Conservation (phyloP, 2,888 invertebrate genomes). For the Philereme vetulata region DNA sequence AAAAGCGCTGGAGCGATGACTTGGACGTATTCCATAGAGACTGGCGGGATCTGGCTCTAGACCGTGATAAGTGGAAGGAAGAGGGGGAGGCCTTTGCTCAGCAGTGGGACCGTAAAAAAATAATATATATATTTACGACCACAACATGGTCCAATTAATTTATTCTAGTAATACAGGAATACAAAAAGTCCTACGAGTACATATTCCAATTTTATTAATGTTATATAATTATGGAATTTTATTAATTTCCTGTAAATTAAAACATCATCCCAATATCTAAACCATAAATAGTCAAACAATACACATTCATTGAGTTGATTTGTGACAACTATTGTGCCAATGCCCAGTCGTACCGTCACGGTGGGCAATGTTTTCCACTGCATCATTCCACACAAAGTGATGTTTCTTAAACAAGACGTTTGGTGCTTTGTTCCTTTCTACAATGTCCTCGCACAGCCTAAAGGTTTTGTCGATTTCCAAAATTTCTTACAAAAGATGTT, state of each 20-base stretch:
- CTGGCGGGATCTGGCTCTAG: too few species aligned
- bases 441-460: conserved; percentile 41
- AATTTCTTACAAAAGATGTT: conserved; percentile 49
- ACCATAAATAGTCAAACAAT: conserved; percentile 8
- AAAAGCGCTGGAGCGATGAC: too few species aligned
- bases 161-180: too few species aligned
- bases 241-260: conserved; percentile 8
- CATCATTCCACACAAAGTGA: conserved; percentile 54
- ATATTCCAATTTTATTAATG: too few species aligned
- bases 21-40: too few species aligned
- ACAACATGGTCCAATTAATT: too few species aligned
- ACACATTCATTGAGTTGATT: conserved; percentile 27
- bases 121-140: too few species aligned
- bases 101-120: too few species aligned
- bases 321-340: conserved; percentile 25
- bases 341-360: conserved; percentile 50
- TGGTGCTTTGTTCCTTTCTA: conserved; percentile 55
- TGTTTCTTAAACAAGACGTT: conserved; percentile 77
- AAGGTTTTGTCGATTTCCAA: conserved; percentile 43
- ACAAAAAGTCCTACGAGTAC: too few species aligned
- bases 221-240: too few species aligned
- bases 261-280: conserved; percentile 17
- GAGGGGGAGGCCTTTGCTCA: too few species aligned
- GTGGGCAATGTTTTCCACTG: conserved; percentile 65
- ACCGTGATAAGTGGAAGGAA: too few species aligned